Evolutionary conservation across 2,113 vertebrate species (phyloP).

Genomic region (Aleadryas rufinucha): DNA sequence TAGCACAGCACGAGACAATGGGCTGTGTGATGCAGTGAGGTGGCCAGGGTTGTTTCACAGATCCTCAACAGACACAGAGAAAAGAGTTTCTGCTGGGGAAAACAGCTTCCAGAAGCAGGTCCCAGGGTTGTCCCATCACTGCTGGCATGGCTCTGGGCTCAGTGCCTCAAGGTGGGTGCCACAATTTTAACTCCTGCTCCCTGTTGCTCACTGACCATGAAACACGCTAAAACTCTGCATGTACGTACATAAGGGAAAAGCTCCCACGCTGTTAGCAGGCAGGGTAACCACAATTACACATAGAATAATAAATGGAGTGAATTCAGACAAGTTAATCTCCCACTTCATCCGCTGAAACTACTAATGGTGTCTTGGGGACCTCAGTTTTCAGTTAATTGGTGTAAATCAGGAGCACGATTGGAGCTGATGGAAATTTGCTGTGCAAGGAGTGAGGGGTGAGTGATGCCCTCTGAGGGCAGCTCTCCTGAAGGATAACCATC

Average conservation of each 20-base stretch:
- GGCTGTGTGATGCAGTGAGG: not conserved
- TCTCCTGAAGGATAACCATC: not conserved
- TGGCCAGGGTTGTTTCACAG: not conserved
- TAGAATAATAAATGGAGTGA: slow-evolving; percentile 23
- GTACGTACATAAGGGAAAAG: not conserved
- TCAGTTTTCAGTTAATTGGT: slow-evolving; percentile 12
- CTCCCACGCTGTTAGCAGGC: not conserved
- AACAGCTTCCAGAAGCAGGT: not conserved
- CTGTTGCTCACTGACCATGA: not conserved
- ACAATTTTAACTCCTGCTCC: not conserved
- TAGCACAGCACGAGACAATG: accelerated
- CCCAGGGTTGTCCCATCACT: accelerated
- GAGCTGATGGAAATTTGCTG: not conserved
- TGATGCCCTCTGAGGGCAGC: not conserved
- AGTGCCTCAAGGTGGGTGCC: not conserved
- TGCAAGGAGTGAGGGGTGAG: not conserved
- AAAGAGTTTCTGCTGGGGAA: not conserved
- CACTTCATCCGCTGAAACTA: slow-evolving; percentile 8
- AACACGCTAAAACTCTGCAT: accelerated
- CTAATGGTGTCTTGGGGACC: slow-evolving; percentile 25
- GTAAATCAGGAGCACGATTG: not conserved
- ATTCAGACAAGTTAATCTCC: slow-evolving; percentile 56
- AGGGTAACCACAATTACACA: slow-evolving; percentile 23
- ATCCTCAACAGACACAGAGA: not conserved
- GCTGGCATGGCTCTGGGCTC: not conserved